Evolutionary conservation across 2,113 vertebrate species (phyloP).

Genomic region (Plestiodon gilberti): DNA sequence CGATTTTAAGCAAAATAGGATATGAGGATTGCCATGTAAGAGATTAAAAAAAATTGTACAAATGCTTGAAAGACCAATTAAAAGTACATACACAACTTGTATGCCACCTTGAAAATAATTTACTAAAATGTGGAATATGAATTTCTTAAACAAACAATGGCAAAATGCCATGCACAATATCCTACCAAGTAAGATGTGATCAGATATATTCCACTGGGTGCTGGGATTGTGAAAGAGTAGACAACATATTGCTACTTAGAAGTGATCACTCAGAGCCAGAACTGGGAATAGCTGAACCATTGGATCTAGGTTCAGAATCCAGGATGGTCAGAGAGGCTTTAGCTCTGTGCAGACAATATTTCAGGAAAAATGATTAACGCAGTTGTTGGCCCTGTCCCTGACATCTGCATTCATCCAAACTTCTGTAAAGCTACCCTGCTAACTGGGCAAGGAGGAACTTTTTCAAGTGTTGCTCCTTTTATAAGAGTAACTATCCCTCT

Average conservation of each 20-base stretch:
- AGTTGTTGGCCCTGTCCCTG: not conserved
- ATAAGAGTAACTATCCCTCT: no score
- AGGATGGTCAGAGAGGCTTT: not conserved
- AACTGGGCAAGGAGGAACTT: no score
- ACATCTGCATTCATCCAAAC: not conserved
- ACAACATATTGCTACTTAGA: not conserved
- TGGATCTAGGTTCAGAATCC: not conserved
- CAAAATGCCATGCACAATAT: not conserved
- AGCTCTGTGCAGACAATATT: not conserved
- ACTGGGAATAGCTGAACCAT: not conserved
- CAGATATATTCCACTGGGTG: not conserved
- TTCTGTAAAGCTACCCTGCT: not conserved
- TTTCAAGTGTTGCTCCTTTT: no score
- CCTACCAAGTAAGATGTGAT: not conserved
- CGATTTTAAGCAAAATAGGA: no score
- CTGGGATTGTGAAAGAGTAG: not conserved
- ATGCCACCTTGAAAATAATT: no score
- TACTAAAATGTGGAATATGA: no score
- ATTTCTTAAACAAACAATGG: no score
- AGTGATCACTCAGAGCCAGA: not conserved
- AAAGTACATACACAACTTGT: no score
- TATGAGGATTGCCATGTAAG: no score
- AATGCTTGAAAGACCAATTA: no score
- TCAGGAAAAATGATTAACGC: not conserved
- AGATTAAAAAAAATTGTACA: no score